These are phyloP conservation scores for Notechis scutatus DNA, from an alignment of 2,113 vertebrate species.

Conservation along the genomic window DNA sequence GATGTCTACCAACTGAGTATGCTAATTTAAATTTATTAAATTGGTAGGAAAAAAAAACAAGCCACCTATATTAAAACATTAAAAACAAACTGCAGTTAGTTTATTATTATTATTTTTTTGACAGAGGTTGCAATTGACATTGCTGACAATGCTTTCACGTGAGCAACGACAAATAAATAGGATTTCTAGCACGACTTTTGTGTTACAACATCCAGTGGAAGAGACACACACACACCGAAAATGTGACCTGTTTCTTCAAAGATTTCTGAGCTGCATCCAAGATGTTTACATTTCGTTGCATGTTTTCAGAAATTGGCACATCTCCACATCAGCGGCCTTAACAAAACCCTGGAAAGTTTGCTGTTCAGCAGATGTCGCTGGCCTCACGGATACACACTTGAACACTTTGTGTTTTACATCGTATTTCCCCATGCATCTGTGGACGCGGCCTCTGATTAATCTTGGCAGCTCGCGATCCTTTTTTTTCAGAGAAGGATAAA, in stretches of 20 bases:
- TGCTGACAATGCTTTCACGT: neutral
- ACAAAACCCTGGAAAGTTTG: constrained; percentile 81
- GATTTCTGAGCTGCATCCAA: neutral
- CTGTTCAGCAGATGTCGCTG: constrained; percentile 80
- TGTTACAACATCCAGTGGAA: neutral
- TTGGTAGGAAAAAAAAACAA: neutral
- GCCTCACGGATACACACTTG: constrained; percentile 85
- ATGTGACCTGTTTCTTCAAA: neutral
- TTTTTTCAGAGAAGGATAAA: constrained; percentile 40
- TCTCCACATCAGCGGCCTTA: constrained; percentile 77
- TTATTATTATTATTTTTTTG: neutral
- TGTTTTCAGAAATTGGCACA: constrained; percentile 74
- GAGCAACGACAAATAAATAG: neutral
- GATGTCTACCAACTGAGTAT: neutral
- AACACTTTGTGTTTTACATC: constrained; percentile 79
- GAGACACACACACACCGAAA: neutral
- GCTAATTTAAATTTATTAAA: neutral
- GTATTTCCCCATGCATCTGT: constrained; percentile 91
- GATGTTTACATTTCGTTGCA: constrained; percentile 74
- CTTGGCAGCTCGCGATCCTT: constrained; percentile 89
- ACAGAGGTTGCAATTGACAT: neutral
- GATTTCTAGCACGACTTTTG: constrained; percentile 2
- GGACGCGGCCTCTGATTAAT: constrained; percentile 87
- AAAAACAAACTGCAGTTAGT: neutral
- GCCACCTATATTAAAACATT: neutral